Evolutionary conservation across 2,113 vertebrate genomes (phyloP).

Genomic region (Gallinago jamesoni): DNA sequence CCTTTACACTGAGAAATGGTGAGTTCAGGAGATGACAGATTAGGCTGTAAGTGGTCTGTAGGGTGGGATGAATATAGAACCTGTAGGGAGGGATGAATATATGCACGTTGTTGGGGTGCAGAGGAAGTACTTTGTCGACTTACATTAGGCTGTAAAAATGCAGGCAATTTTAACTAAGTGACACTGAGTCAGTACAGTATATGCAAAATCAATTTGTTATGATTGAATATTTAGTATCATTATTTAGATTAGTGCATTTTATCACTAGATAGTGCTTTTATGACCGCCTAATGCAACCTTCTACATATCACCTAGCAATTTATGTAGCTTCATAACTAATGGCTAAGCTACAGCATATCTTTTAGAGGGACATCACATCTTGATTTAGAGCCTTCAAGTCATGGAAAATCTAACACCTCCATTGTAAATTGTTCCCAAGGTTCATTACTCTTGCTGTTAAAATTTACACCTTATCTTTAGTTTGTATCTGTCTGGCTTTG

Average conservation of each 20-base stretch:
- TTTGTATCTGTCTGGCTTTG: conserved; percentile 29
- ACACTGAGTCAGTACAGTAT: neutral
- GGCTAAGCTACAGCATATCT: neutral
- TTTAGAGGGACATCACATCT: neutral
- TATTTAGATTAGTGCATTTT: conserved; percentile 41
- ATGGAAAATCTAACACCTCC: conserved; percentile 31
- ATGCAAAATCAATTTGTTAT: neutral
- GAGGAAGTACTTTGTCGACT: neutral
- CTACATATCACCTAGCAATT: neutral
- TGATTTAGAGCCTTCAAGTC: conserved; percentile 31
- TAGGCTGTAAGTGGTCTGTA: neutral
- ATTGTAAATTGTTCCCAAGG: conserved; percentile 4
- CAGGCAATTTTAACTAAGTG: neutral
- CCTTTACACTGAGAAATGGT: neutral
- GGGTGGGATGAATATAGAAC: neutral
- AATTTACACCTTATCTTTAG: conserved; percentile 50
- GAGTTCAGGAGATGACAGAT: neutral
- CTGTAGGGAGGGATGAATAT: neutral
- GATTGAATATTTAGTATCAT: neutral
- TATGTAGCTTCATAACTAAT: neutral
- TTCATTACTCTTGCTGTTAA: conserved; percentile 30
- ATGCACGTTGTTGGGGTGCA: neutral
- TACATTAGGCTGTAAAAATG: neutral
- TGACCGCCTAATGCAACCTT: neutral
- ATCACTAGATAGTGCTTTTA: neutral